Percentiles rank a stretch among this genome's conserved stretches.
phyloP scores from a whole-genome alignment of 2,888 invertebrate species.

The Orthosia cruda region DNA sequence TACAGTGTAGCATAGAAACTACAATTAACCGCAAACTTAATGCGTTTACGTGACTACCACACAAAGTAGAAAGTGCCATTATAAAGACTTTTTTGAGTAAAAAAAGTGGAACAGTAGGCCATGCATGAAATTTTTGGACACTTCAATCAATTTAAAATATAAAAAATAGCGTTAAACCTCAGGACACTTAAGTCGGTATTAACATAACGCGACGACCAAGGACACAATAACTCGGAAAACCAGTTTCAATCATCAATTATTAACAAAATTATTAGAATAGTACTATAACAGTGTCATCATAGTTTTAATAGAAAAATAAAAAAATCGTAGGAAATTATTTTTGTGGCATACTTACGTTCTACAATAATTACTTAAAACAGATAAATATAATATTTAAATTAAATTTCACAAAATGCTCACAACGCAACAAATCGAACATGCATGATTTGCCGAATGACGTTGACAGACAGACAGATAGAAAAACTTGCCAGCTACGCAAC shows the following conservation, averaged over 20 bases:
- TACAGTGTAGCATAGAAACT: slow-evolving; percentile 41
- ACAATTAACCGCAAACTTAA: slow-evolving; percentile 37
- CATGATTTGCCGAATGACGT: slow-evolving; percentile 84
- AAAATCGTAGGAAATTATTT: slow-evolving; percentile 1
- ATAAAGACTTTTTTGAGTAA: slow-evolving; percentile 59
- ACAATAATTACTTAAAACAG: slow-evolving; percentile 64
- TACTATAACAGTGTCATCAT: slow-evolving; percentile 27
- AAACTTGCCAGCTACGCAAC: slow-evolving; percentile 61
- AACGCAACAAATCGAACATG: slow-evolving; percentile 78
- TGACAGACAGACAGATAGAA: slow-evolving; percentile 63
- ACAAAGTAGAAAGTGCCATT: slow-evolving; percentile 73
- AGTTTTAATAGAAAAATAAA: neutral
- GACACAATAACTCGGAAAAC: slow-evolving; percentile 81
- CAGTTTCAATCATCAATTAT: slow-evolving; percentile 79
- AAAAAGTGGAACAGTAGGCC: slow-evolving; percentile 76
- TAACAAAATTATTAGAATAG: slow-evolving; percentile 68
- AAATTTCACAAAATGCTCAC: slow-evolving; percentile 68
- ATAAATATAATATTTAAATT: slow-evolving; percentile 66
- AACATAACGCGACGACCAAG: slow-evolving; percentile 79
- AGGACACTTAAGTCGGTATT: slow-evolving; percentile 64
- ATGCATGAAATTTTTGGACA: slow-evolving; percentile 62
- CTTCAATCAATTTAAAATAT: slow-evolving; percentile 32
- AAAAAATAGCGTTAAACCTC: slow-evolving; percentile 23
- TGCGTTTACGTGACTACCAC: slow-evolving; percentile 62
- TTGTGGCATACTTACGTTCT: slow-evolving; percentile 67